Percentiles rank a stretch among this genome's conserved stretches.
phyloP scores from a whole-genome alignment of 2,113 vertebrate genomes.

The Hepsetus odoe region DNA sequence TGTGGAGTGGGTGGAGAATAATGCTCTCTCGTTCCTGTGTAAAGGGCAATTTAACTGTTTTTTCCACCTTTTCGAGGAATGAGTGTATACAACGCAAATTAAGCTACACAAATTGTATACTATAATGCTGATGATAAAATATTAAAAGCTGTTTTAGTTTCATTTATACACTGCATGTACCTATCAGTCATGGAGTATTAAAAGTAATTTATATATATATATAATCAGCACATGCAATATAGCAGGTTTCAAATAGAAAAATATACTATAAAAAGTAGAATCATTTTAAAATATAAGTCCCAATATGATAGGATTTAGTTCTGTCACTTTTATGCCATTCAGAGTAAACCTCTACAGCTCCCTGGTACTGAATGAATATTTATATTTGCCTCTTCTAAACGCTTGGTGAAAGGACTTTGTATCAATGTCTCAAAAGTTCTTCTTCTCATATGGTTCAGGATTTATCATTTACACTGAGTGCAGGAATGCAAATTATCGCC shows the following conservation, averaged over 20 bases:
- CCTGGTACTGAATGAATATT: too few species aligned
- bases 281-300: not conserved
- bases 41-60: not conserved
- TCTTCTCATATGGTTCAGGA: not conserved
- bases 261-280: not conserved
- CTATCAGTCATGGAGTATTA: too few species aligned
- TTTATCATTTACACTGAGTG: constrained; percentile 7
- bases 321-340: not conserved
- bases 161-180: too few species aligned
- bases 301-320: not conserved
- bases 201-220: too few species aligned
- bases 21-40: not conserved
- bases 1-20: not conserved
- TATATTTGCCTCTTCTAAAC: not conserved
- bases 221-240: too few species aligned
- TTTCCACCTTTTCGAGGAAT: not conserved
- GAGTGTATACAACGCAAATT: too few species aligned
- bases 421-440: not conserved
- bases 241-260: too few species aligned
- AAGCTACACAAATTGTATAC: too few species aligned
- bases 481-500: not conserved
- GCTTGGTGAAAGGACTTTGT: not conserved
- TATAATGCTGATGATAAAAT: too few species aligned
- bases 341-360: constrained; percentile 1
- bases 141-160: too few species aligned